phyloP scores from a whole-genome alignment of 2,888 invertebrate species.

The Papilio protenor region DNA sequence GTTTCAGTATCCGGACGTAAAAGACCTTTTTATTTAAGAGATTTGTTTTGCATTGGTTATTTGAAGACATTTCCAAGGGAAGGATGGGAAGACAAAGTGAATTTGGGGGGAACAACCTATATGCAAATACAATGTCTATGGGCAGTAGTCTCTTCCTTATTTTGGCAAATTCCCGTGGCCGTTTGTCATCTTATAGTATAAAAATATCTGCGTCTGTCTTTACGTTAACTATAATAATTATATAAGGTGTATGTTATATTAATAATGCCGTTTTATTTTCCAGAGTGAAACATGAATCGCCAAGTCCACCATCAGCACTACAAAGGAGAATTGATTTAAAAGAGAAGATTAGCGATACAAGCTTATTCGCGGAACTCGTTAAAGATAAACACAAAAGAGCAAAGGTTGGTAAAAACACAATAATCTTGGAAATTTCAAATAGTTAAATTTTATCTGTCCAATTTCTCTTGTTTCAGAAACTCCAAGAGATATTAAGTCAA shows the following conservation, averaged over 20 bases:
- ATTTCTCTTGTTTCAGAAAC: constrained; percentile 73
- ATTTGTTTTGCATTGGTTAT: too few species aligned
- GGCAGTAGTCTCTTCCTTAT: too few species aligned
- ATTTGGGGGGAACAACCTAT: too few species aligned
- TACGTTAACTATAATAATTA: neutral
- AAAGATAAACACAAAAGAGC: constrained; percentile 93
- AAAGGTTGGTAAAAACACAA: constrained; percentile 82
- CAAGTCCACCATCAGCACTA: constrained; percentile 71
- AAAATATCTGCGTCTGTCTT: neutral
- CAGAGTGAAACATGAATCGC: constrained; percentile 70
- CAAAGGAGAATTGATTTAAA: constrained; percentile 86
- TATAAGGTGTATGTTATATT: neutral
- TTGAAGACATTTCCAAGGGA: too few species aligned
- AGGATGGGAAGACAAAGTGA: too few species aligned
- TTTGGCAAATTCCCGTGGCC: too few species aligned
- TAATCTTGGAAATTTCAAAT: neutral
- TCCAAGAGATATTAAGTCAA: constrained; percentile 88
- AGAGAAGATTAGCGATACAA: constrained; percentile 94
- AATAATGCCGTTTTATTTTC: constrained; percentile 5
- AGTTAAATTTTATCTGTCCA: neutral
- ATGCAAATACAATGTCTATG: too few species aligned
- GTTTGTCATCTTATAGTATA: too few species aligned
- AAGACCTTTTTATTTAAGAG: too few species aligned
- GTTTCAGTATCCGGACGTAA: too few species aligned
- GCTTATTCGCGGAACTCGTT: constrained; percentile 94